phyloP scores from a whole-genome alignment of 2,113 vertebrate species.

The Oncorhynchus nerka region DNA sequence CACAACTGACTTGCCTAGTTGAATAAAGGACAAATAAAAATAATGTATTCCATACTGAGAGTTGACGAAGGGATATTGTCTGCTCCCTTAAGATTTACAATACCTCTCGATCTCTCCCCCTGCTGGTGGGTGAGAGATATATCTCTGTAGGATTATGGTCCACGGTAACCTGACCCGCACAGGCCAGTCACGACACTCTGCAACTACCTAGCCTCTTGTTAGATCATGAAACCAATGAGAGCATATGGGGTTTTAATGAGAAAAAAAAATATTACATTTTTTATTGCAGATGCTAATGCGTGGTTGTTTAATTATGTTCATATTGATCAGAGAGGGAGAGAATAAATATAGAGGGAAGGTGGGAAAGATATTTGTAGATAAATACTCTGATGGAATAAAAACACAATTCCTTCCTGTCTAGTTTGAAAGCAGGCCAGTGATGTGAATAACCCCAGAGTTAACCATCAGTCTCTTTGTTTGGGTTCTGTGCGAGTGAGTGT shows the following conservation, averaged over 20 bases:
- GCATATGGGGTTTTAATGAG: background rate
- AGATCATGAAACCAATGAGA: background rate
- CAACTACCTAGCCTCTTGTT: background rate
- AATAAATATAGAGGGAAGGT: background rate
- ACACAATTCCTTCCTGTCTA: no score
- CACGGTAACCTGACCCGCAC: no score
- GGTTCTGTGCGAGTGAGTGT: background rate
- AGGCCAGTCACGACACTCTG: no score
- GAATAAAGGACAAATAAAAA: no score
- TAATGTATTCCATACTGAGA: no score
- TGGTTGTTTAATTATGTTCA: background rate
- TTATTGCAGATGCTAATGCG: background rate
- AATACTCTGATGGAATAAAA: slow-evolving; percentile 2
- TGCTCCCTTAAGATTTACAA: no score
- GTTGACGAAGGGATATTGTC: no score
- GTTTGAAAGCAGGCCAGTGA: slow-evolving; percentile 7
- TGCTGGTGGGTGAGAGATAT: no score
- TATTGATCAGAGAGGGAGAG: background rate
- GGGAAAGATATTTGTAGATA: background rate
- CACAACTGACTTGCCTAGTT: no score
- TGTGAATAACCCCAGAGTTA: background rate
- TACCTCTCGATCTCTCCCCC: no score
- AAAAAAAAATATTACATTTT: no score
- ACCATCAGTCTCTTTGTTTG: background rate
- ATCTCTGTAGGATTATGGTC: no score